Evolutionary conservation across 2,113 vertebrate genomes (phyloP).

Genomic region (Sigmodon hispidus): DNA sequence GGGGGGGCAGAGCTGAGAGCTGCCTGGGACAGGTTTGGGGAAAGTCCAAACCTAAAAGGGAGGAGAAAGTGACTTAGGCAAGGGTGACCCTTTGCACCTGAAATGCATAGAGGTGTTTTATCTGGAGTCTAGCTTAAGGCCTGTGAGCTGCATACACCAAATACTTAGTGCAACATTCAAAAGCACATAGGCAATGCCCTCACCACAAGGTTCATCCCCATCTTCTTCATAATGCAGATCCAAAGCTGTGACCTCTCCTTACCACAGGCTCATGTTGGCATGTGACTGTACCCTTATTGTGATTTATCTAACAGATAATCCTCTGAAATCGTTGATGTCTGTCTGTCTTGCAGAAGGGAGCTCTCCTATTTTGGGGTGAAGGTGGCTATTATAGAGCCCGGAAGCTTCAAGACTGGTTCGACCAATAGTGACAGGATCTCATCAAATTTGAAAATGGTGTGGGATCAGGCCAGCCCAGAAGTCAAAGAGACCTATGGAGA

Average conservation of each 20-base stretch:
- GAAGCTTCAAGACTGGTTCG: conserved; percentile 27
- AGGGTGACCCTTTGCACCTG: rapidly evolving
- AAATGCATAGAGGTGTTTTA: neutral
- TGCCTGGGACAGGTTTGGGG: neutral
- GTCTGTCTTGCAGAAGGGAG: conserved; percentile 84
- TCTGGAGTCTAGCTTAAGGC: rapidly evolving
- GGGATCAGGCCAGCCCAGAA: conserved; percentile 46
- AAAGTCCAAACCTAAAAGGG: rapidly evolving
- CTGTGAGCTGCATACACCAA: neutral
- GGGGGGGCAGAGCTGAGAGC: too few relatives aligned
- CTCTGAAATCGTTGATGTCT: neutral
- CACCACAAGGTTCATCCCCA: neutral
- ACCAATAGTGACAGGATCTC: rapidly evolving
- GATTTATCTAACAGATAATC: rapidly evolving
- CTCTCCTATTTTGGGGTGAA: conserved; percentile 90
- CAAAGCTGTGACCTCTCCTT: too few relatives aligned
- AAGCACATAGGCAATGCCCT: neutral
- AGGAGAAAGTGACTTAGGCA: too few relatives aligned
- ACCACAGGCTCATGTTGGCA: rapidly evolving
- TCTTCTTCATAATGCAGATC: neutral
- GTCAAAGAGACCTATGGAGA: conserved; percentile 58
- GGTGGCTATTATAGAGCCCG: conserved; percentile 84
- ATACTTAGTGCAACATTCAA: neutral
- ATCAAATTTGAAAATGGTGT: rapidly evolving
- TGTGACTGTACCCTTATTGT: neutral